Evolutionary conservation across 1,140 invertebrate species (phyloP).

Genomic region (Drosophila tristis): DNA sequence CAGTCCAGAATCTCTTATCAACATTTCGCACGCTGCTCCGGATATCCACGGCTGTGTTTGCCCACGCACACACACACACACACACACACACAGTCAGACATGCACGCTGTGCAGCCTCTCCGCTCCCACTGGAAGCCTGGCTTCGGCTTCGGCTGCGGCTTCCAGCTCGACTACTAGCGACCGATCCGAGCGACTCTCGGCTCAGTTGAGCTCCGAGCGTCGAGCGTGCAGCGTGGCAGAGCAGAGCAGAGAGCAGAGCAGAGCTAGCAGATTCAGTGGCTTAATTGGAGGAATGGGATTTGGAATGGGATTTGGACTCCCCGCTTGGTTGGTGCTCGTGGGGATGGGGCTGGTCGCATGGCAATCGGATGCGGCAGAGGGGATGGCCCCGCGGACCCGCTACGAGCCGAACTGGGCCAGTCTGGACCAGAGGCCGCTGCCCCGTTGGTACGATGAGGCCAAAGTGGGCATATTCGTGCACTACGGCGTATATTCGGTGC

Average conservation of each 20-base stretch:
- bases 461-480: slow-evolving; percentile 97
- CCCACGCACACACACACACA: not conserved
- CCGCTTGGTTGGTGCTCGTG: slow-evolving; percentile 32
- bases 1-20: slow-evolving; percentile 32
- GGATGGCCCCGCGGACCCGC: slow-evolving; percentile 47
- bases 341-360: slow-evolving; percentile 7
- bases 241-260: not conserved
- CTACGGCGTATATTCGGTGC: slow-evolving; percentile 97
- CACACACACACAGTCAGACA: slow-evolving; percentile 1
- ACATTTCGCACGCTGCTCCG: not conserved
- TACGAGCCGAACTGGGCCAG: slow-evolving; percentile 92
- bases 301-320: slow-evolving; percentile 28
- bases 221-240: not conserved
- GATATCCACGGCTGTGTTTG: not conserved
- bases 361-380: slow-evolving; percentile 15
- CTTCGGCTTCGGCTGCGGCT: not conserved
- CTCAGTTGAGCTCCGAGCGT: slow-evolving; percentile 28
- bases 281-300: slow-evolving; percentile 34
- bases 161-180: too few species aligned
- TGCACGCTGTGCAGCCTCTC: too few species aligned
- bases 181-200: too few species aligned
- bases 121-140: not conserved
- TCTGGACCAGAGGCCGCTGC: slow-evolving; percentile 92
- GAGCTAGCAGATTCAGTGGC: not conserved
- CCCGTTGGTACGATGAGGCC: slow-evolving; percentile 94